Evolutionary conservation across 1,140 invertebrate genomes (phyloP), one percentile per base, ranked within the genome.

Genomic region (Scaptodrosophila lebanonensis): DNA sequence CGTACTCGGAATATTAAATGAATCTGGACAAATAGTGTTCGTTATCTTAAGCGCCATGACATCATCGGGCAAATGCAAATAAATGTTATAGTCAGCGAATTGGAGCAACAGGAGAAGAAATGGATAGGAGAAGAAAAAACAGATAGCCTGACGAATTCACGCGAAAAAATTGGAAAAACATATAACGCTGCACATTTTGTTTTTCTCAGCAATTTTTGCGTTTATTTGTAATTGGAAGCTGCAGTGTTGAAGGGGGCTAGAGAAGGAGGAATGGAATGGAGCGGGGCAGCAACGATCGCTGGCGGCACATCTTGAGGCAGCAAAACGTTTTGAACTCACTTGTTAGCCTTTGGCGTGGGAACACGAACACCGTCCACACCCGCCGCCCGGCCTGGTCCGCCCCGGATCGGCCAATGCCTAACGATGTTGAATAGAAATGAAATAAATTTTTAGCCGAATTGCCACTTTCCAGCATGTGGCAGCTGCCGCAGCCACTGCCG

Each of bases 261-360:
- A n/a, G n/a, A n/a, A n/a, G n/a, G 22, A 25, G 22, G 22, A 25
- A 25, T 25, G 8, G 22, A 3, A 8, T 4, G 22, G 3, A 25
- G 22, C 22, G 22, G 8, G 22, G 22, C 22, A 25, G 22, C 8
- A 8, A 8, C 3, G 22, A 25, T n/a, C n/a, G n/a, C n/a, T n/a
- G n/a, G n/a, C 3, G 22, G 22, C 22, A 25, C 22, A 53, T 68
- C 67, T 76, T 65, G 59, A 63, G 43, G 49, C 43, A 51, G 65
- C 72, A 77, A 77, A 79, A 73, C 73, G 73, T 63, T 77, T 72
- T 77, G 73, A 77, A 79, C 73, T 71, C 60, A 63, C 67, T 63
- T 39, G 49, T 64, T 69, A 62, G 59, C 70, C 51, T 66, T 76
- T 62, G 71, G 71, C 71, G 71, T 76, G 71, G 71, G 71, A 76